Percentiles rank a stretch among this genome's conserved stretches.
phyloP scores from a whole-genome alignment of 2,113 vertebrate genomes.

The Cathartes aura region DNA sequence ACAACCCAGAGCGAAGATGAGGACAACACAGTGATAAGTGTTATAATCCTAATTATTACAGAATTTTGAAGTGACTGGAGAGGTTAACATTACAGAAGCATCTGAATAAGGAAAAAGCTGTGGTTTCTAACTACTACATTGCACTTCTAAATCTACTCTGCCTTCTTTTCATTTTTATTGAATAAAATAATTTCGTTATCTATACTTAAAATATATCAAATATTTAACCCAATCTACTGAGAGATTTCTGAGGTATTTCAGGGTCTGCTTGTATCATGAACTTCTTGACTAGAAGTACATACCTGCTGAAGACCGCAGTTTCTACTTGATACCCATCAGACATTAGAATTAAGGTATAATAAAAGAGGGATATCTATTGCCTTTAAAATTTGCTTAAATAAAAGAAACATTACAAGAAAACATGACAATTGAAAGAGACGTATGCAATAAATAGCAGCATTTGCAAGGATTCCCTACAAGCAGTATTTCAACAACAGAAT shows the following conservation, averaged over 20 bases:
- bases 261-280: background rate
- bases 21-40: background rate
- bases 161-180: background rate
- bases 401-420: background rate
- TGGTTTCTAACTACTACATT: background rate
- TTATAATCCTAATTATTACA: background rate
- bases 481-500: background rate
- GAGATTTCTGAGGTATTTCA: background rate
- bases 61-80: background rate
- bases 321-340: background rate
- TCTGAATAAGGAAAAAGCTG: background rate
- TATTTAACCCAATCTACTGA: background rate
- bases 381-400: background rate
- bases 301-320: background rate
- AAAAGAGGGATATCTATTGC: background rate
- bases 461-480: background rate
- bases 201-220: background rate
- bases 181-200: background rate
- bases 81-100: background rate
- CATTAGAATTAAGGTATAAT: background rate
- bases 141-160: background rate
- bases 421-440: background rate
- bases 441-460: background rate
- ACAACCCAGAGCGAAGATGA: background rate
- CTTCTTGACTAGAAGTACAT: background rate